These are phyloP conservation scores for Peromyscus californicus DNA, from an alignment of 2,113 vertebrate species.

Conservation along the genomic window DNA sequence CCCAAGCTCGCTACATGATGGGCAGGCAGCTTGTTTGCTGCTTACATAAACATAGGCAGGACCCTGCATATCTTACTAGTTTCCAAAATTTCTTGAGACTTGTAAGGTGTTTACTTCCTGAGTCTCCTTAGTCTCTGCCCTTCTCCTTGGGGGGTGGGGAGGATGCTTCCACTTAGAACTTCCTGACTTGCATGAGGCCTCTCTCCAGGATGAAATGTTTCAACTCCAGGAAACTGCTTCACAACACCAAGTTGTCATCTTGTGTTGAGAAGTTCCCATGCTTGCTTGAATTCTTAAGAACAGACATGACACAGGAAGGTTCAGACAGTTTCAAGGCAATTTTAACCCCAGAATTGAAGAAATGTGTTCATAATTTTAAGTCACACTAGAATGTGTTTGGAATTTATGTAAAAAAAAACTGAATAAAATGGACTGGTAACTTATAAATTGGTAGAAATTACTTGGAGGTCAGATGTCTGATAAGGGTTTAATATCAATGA, in stretches of 20 bases:
- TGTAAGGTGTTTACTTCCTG: neutral
- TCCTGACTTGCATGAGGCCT: neutral
- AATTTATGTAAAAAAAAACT: constrained; percentile 12
- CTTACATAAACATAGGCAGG: no score
- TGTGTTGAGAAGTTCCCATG: neutral
- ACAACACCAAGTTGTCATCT: neutral
- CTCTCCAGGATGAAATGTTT: neutral
- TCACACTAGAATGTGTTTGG: neutral
- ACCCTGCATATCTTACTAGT: neutral
- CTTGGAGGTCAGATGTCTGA: neutral
- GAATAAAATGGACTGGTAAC: neutral
- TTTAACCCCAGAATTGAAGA: neutral
- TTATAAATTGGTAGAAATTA: neutral
- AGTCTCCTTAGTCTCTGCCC: neutral
- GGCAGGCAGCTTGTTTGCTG: neutral
- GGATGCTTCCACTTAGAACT: neutral
- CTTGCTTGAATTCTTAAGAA: neutral
- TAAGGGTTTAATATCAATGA: neutral
- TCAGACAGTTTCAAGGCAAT: neutral
- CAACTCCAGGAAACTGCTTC: neutral
- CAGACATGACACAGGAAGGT: neutral
- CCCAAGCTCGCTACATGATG: neutral
- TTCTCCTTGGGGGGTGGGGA: fast-evolving
- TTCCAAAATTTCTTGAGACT: neutral
- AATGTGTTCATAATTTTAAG: neutral